Conservation (phyloP, 1,140 invertebrate species). For the Achatina immaculata region DNA sequence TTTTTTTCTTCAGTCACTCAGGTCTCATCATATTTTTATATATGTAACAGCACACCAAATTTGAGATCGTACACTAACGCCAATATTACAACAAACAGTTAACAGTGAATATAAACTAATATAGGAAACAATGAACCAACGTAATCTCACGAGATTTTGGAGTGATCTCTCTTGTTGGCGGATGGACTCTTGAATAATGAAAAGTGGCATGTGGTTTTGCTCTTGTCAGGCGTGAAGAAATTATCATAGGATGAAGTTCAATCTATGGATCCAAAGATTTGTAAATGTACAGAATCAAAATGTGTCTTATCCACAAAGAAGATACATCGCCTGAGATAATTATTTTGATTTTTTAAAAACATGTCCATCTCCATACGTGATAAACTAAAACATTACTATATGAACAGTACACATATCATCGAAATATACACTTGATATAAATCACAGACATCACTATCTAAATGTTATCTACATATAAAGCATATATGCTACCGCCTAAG, state of each 20-base stretch:
- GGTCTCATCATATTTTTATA: too few relatives aligned
- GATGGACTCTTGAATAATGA: background rate
- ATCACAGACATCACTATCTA: too few relatives aligned
- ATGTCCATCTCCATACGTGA: background rate
- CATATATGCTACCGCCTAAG: too few relatives aligned
- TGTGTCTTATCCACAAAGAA: background rate
- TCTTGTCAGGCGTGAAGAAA: background rate
- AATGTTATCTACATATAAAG: too few relatives aligned
- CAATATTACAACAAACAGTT: too few relatives aligned
- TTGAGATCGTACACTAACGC: too few relatives aligned
- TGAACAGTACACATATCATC: background rate
- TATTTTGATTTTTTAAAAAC: background rate
- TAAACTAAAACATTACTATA: background rate
- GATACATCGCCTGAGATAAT: background rate
- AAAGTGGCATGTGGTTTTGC: background rate
- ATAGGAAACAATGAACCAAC: too few relatives aligned
- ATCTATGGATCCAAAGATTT: conserved; percentile 9
- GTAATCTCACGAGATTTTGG: background rate
- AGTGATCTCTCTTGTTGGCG: background rate
- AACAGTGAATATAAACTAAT: too few relatives aligned
- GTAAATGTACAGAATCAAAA: background rate
- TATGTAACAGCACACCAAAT: too few relatives aligned
- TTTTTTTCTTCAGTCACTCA: too few relatives aligned
- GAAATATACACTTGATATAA: background rate
- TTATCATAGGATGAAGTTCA: conserved; percentile 25